Evolutionary conservation across 2,888 invertebrate genomes (phyloP).

Genomic region (Oligia strigilis): DNA sequence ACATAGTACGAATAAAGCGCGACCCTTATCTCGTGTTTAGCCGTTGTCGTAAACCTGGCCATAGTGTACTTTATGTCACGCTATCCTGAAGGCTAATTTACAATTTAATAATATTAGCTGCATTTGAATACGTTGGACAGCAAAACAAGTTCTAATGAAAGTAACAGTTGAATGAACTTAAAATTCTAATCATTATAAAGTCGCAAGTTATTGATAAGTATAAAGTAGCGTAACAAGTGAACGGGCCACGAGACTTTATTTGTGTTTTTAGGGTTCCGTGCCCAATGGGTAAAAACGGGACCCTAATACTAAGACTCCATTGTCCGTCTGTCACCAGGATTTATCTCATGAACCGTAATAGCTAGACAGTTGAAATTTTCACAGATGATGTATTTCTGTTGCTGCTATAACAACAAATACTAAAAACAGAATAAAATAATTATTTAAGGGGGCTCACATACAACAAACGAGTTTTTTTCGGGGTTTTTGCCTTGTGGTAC

Average conservation of each 20-base stretch:
- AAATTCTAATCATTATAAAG: conserved; percentile 56
- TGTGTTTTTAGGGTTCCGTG: neutral
- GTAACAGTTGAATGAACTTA: conserved; percentile 58
- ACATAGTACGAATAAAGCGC: conserved; percentile 78
- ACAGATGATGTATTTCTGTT: too few species aligned
- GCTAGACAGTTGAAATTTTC: too few species aligned
- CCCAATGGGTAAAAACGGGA: too few species aligned
- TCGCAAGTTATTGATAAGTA: conserved; percentile 45
- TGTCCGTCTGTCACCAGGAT: too few species aligned
- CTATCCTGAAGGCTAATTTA: conserved; percentile 66
- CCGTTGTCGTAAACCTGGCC: conserved; percentile 70
- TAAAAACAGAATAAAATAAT: too few species aligned
- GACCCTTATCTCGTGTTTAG: conserved; percentile 75
- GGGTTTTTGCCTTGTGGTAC: too few species aligned
- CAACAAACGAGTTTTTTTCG: too few species aligned
- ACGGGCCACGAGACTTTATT: neutral
- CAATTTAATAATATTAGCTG: conserved; percentile 67
- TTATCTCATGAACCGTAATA: too few species aligned
- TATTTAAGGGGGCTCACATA: too few species aligned
- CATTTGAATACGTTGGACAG: conserved; percentile 55
- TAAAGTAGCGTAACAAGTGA: conserved; percentile 34
- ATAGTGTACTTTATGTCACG: conserved; percentile 70
- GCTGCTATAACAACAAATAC: too few species aligned
- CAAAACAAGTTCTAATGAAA: conserved; percentile 51
- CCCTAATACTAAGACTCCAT: too few species aligned